These are phyloP conservation scores for Sylvilagus bachmani DNA, from an alignment of 2,113 vertebrate genomes.

Conservation along the genomic window DNA sequence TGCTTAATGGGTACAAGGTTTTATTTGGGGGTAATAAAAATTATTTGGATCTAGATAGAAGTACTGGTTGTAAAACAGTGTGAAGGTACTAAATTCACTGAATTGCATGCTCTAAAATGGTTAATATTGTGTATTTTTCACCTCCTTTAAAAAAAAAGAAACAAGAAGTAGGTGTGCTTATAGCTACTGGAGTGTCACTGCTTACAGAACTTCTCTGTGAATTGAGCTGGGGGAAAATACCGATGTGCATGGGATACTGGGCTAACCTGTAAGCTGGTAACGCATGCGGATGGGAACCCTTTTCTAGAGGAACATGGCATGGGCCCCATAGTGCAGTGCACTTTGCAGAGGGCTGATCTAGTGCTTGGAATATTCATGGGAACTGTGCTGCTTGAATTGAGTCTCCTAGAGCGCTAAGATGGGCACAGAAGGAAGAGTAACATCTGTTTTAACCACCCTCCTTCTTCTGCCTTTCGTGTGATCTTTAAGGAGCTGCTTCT, in stretches of 20 bases:
- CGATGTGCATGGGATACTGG: neutral
- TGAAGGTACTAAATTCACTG: neutral
- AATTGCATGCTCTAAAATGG: neutral
- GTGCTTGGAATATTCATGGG: neutral
- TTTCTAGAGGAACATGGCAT: neutral
- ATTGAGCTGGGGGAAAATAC: neutral
- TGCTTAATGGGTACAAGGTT: neutral
- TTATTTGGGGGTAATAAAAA: slow-evolving; percentile 22
- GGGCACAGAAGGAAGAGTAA: neutral
- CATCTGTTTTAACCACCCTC: neutral
- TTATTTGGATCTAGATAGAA: neutral
- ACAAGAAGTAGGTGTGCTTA: neutral
- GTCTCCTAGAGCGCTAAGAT: neutral
- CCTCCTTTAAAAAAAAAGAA: neutral
- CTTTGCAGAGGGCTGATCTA: neutral
- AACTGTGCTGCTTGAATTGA: neutral
- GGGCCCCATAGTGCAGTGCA: neutral
- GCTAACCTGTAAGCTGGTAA: neutral
- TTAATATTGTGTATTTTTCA: slow-evolving; percentile 18
- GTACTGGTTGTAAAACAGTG: neutral
- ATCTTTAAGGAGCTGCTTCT: neutral
- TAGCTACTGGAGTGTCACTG: neutral
- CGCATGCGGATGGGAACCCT: neutral
- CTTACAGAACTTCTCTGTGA: neutral
- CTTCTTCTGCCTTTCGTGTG: neutral